Percentiles rank a stretch among this genome's conserved stretches.
Conservation (phyloP, 2,113 vertebrate species). For the Forbesichthys papilliferus region DNA sequence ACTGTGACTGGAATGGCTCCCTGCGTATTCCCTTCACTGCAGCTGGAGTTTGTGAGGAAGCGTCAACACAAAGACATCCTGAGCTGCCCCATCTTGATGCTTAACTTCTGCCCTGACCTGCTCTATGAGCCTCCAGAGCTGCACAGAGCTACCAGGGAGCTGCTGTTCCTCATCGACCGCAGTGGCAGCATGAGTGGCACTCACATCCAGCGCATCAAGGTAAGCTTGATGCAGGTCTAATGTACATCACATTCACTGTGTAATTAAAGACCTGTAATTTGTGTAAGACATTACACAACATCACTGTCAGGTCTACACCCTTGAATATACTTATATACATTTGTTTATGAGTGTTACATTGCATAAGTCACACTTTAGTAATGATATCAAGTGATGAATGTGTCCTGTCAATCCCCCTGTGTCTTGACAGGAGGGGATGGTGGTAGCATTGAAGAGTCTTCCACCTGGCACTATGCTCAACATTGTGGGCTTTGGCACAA, state of each 20-base stretch:
- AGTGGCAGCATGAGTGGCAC: slow-evolving; percentile 71
- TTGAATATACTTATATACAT: no score
- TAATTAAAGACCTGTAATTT: no score
- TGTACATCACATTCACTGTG: background rate
- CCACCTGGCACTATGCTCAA: slow-evolving; percentile 87
- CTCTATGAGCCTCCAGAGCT: slow-evolving; percentile 76
- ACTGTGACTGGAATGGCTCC: background rate
- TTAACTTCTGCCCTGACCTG: slow-evolving; percentile 90
- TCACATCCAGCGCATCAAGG: slow-evolving; percentile 81
- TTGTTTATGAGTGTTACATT: no score
- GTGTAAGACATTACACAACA: no score
- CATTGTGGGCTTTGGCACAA: slow-evolving; percentile 78
- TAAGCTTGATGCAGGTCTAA: slow-evolving; percentile 34
- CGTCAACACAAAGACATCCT: slow-evolving; percentile 95
- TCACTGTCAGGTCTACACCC: no score
- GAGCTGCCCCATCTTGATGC: slow-evolving; percentile 89
- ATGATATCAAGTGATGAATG: background rate
- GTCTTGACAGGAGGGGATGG: slow-evolving; percentile 83
- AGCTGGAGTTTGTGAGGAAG: slow-evolving; percentile 91
- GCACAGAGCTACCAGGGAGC: slow-evolving; percentile 84
- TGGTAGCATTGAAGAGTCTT: slow-evolving; percentile 91
- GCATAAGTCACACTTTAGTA: no score
- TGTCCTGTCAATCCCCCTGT: slow-evolving; percentile 5
- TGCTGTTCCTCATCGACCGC: slow-evolving; percentile 87
- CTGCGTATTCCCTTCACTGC: slow-evolving; percentile 13